phyloP scores from a whole-genome alignment of 2,113 vertebrate genomes.

The Ciconia boyciana region DNA sequence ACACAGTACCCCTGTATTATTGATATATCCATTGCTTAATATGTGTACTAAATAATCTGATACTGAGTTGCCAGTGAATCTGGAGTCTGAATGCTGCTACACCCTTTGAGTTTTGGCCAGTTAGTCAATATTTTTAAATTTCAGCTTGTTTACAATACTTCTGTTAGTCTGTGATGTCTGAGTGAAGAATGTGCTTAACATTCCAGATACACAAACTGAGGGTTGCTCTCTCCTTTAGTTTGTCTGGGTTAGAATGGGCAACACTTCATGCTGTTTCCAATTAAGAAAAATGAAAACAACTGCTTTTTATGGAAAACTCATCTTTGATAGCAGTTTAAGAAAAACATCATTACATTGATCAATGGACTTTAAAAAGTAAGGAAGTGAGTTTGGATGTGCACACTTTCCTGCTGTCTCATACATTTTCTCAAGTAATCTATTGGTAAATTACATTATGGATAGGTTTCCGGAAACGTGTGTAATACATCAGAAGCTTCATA shows the following conservation, averaged over 20 bases:
- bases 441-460: not conserved
- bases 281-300: conserved; percentile 6
- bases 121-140: not conserved
- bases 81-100: not conserved
- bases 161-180: not conserved
- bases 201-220: not conserved
- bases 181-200: not conserved
- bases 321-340: not conserved
- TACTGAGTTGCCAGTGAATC: not conserved
- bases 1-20: not conserved
- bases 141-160: not conserved
- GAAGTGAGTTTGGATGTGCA: not conserved
- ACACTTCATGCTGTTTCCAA: not conserved
- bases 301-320: conserved; percentile 7
- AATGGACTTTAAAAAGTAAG: conserved; percentile 21
- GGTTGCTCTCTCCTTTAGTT: not conserved
- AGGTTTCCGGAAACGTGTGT: not conserved
- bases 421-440: not conserved
- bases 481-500: not conserved
- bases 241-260: not conserved
- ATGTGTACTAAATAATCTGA: not conserved
- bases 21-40: not conserved
- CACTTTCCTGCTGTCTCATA: not conserved
- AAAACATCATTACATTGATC: not conserved
- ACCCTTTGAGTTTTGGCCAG: not conserved